Percentiles rank a stretch among this genome's conserved stretches.
Conservation (phyloP, 1,140 invertebrate species). For the Dreissena rostriformis region DNA sequence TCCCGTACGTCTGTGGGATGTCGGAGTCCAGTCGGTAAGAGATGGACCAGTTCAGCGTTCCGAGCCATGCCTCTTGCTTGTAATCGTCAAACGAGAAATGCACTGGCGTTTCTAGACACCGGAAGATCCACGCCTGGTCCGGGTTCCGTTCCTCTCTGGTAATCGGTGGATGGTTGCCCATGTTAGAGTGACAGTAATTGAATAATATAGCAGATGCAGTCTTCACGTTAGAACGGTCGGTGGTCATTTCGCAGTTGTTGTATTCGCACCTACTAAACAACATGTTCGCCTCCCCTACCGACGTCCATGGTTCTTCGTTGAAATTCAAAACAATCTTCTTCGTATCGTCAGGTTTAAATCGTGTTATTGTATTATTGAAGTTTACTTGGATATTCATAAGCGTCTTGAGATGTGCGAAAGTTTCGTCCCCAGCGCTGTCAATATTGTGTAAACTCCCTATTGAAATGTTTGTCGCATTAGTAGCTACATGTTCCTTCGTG, state of each 20-base stretch:
- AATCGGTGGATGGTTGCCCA: neutral
- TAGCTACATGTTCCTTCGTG: too few relatives aligned
- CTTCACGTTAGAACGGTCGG: neutral
- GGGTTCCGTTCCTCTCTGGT: neutral
- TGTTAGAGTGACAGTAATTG: neutral
- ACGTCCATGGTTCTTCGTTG: neutral
- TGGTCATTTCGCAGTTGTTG: constrained; percentile 15
- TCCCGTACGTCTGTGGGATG: constrained; percentile 7
- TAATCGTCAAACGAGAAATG: neutral
- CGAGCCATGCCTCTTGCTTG: neutral
- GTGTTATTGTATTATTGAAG: neutral
- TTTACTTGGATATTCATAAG: constrained; percentile 1
- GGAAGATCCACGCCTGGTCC: constrained; percentile 22
- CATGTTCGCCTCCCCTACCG: neutral
- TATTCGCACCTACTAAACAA: constrained; percentile 10
- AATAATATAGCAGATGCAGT: constrained; percentile 8
- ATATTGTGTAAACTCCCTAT: too few relatives aligned
- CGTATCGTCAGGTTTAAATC: neutral
- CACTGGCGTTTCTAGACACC: neutral
- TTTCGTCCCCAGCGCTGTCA: too few relatives aligned
- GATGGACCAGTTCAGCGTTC: constrained; percentile 26
- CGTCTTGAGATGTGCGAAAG: too few relatives aligned
- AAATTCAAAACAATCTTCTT: neutral
- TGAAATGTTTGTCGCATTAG: too few relatives aligned
- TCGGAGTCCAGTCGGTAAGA: constrained; percentile 24